Base-by-base conservation (phyloP, 1,140 invertebrate species). In the Trachymyrmex cornetzi region DNA sequence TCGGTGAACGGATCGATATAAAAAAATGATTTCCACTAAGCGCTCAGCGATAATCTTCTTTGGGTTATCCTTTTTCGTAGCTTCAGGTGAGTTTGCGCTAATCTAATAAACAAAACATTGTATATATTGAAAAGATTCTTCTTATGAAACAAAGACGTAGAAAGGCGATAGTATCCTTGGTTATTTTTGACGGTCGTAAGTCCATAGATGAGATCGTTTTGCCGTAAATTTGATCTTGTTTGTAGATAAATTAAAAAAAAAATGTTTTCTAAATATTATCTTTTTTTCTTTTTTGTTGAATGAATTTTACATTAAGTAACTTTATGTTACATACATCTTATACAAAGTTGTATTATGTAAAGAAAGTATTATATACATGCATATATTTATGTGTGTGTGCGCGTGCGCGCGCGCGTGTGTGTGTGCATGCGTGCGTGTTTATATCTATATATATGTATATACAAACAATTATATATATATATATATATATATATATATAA, bases 61-160 rank as follows among this genome's bases (percentile, higher is more conserved):
- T 14, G 82, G 75, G 11, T 2, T 92, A 50, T 30, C 72, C 19
- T 50, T 85, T 22, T 27, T 89, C 4, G 64, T 69, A 14, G 82
- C 80, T 24, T 87, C 90, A 57, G 90, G 91, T 92, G 57, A 89
- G 87, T 77, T 16, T 16, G 9, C 19, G 16, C 14, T 66, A 34
- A 3, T 61, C 5, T 50, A 16, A 55, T 24, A 12, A 30, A 44
- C 7, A 30, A 59, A 50, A 74, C 6, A 4, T 63, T 22, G n/a
- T n/a, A n/a, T n/a, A n/a, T n/a, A 5, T 71, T 19, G 27, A 24
- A 27, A 30, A 30, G 11, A 59, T 55, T 22, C 1, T 27, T 44
- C 3, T 53, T 44, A 34, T 14, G 0, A 64, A 24, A 63, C 24
- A 3, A 77, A 66, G 22, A 75, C 2, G 4, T 57, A 19, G n/a